Evolutionary conservation across 2,113 vertebrate genomes (phyloP).

Genomic region (Cryptoleucopteryx plumbea): DNA sequence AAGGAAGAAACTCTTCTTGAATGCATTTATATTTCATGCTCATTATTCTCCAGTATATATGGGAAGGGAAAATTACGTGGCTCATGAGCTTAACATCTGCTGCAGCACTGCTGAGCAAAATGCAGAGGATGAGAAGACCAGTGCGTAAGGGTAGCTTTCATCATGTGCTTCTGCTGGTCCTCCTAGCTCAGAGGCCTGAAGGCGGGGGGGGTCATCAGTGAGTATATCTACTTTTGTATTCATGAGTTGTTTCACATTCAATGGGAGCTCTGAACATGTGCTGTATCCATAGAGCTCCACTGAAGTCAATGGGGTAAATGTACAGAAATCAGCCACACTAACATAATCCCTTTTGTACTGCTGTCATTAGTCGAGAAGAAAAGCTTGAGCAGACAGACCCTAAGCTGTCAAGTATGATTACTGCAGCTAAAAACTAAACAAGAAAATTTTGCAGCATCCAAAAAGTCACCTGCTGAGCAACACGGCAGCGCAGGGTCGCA

Average conservation of each 20-base stretch:
- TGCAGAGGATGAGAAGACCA: neutral
- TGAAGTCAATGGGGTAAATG: neutral
- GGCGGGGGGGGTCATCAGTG: accelerated
- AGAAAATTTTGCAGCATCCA: neutral
- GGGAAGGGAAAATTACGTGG: neutral
- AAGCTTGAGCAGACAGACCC: neutral
- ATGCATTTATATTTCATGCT: neutral
- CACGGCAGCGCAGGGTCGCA: accelerated
- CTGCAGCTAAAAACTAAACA: neutral
- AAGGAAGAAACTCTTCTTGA: neutral
- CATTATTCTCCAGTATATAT: neutral
- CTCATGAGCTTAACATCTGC: neutral
- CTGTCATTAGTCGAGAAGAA: neutral
- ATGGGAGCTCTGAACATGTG: neutral
- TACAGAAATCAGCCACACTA: neutral
- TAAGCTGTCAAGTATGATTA: neutral
- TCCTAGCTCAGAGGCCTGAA: neutral
- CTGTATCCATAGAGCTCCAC: neutral
- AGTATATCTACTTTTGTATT: neutral
- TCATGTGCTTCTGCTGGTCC: neutral
- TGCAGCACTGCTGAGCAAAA: neutral
- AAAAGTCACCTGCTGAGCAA: neutral
- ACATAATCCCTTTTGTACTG: neutral
- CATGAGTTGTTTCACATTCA: neutral
- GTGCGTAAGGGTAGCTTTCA: neutral